Base-by-base conservation (phyloP, 2,888 invertebrate species). In the Auanema sp. region DNA sequence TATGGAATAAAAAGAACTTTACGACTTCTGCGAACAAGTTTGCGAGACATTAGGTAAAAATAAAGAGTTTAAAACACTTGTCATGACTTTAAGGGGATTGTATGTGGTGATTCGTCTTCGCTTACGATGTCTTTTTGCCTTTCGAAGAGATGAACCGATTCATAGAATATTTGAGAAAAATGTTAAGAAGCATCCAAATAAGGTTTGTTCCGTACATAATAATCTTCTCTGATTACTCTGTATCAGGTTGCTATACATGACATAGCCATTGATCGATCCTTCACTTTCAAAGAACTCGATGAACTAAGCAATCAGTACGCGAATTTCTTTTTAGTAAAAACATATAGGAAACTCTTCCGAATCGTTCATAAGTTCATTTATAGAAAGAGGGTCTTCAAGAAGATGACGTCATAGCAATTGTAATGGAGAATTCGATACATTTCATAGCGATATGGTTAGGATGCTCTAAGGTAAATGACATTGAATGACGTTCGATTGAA, bases 371-470 rank as follows among this genome's bases (percentile, higher is more conserved):
- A 6, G n/a, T 14, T 49, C 24, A 4, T 47, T 62, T 66, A 40
- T 43, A 62, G 62, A 55, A 56, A 42, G 40, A 42, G 12, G 53
- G 66, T 10, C 52, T 66, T 40, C 25, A 25, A 2, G 25, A 90
- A 71, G 93, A 93, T 0, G 92, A 96, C 84, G 89, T 90, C 0
- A 90, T 97, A 0, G 92, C 90, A 0, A 86, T 97, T n/a, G 89
- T 92, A 84, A 88, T 94, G 87, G 92, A 92, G 84, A 95, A 93
- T 85, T 89, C 91, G 47, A 91, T 93, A 0, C 92, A 95, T 84
- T 92, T 90, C 85, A 90, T 94, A 4, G 90, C 90, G 50, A 89
- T 90, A 44, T 97, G 96, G 96, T 86, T 97, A 52, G 97, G 95
- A 0, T 87, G 93, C 59, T 89, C 92, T 14, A 92, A 95, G 85